Percentiles rank a stretch among this genome's conserved stretches.
These are phyloP conservation scores for Tetragnatha montana DNA, from an alignment of 2,888 invertebrate genomes.

Conservation along the genomic window DNA sequence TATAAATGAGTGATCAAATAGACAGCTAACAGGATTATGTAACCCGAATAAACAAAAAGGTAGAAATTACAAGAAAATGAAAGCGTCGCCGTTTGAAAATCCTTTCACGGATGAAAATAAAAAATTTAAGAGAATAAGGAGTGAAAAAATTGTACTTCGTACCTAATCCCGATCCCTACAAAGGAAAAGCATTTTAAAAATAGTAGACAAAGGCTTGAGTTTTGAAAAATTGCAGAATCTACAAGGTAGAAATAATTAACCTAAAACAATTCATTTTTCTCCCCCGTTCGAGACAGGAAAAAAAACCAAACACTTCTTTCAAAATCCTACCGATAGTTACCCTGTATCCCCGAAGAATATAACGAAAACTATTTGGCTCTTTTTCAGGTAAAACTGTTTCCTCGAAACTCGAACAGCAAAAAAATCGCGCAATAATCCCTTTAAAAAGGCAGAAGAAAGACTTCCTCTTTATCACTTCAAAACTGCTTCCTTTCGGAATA, in stretches of 20 bases:
- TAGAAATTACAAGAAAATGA: constrained; percentile 8
- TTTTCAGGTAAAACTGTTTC: constrained; percentile 25
- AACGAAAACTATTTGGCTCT: neutral
- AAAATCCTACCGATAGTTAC: constrained; percentile 7
- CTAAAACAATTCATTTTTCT: neutral
- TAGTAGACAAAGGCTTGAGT: neutral
- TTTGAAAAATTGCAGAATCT: neutral
- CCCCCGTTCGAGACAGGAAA: neutral
- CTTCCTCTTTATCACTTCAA: neutral
- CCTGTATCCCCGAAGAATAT: neutral
- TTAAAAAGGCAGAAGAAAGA: constrained; percentile 17
- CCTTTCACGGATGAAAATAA: too few species aligned
- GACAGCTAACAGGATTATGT: too few species aligned
- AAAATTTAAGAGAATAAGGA: neutral
- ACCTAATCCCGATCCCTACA: neutral
- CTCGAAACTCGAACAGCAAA: constrained; percentile 24
- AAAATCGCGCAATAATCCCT: constrained; percentile 42
- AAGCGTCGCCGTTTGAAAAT: neutral
- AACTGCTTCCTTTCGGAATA: constrained; percentile 9
- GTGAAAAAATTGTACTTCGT: neutral
- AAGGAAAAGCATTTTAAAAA: neutral
- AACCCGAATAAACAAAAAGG: neutral
- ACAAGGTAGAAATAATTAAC: neutral
- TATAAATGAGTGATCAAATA: too few species aligned
- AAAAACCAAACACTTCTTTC: constrained; percentile 14